Base-by-base conservation (phyloP, 2,888 invertebrate genomes). In the Polymixis flavicincta region DNA sequence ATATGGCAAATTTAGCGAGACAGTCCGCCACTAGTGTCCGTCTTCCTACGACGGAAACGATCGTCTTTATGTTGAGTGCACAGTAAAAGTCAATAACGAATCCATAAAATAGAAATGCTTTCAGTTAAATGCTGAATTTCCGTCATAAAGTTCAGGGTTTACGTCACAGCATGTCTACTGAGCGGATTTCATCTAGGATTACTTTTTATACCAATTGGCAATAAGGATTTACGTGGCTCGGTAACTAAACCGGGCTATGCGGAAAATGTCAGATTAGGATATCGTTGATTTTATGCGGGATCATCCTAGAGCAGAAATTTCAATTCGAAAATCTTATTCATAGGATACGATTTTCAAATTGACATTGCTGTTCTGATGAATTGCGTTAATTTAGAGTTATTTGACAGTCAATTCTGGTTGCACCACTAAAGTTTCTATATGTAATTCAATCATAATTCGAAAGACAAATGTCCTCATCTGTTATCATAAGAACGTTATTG, bases 21-120 rank as follows among this genome's bases (percentile, higher is more conserved):
- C 55, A 45, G 50, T 28, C 54, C 68, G 60, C 71, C 74, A 71
- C 72, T 71, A 69, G 74, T 68, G 76, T n/a, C 68, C 70, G 78
- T 83, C 76, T 76, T 77, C 66, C 69, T 60, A 67, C 67, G 63
- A 67, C 78, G 82, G 82, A 85, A 87, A 88, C 78, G 84, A 80
- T 82, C 76, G 72, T 76, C 71, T 84, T 87, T 82, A 82, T 84
- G 84, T 86, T 88, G 85, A 88, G 86, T 85, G 86, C 82, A 76
- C 84, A 80, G 57, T 80, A 88, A 90, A 86, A 77, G 74, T 83
- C 59, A 74, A 76, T 84, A 66, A 75, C 50, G 71, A 84, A 84
- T 82, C 79, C 83, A 83, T 76, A 72, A 76, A 74, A 65, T 67
- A 54, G 66, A 80, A 74, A 68, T 54, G 71, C 78, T 84, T 80